Conservation (phyloP, 2,113 vertebrate species). For the Piaya cayana region DNA sequence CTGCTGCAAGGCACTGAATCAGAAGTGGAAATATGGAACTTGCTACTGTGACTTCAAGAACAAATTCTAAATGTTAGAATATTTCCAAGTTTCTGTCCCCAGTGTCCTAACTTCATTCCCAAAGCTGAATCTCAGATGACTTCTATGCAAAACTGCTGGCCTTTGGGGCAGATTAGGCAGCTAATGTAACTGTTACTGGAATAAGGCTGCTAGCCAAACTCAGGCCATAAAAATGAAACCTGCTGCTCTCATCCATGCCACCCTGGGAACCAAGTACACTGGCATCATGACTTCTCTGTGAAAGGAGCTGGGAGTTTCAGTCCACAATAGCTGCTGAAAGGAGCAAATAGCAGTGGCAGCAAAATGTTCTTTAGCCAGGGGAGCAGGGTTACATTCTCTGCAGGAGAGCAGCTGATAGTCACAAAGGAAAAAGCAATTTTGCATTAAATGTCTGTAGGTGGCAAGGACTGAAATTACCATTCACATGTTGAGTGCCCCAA, state of each 20-base stretch:
- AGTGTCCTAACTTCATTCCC: background rate
- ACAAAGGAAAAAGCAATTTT: slow-evolving; percentile 20
- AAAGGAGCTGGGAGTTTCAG: slow-evolving; percentile 33
- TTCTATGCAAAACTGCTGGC: background rate
- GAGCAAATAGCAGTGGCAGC: slow-evolving; percentile 38
- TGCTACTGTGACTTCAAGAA: slow-evolving; percentile 1
- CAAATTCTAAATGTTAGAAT: slow-evolving; percentile 14
- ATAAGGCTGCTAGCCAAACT: background rate
- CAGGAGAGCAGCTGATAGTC: background rate
- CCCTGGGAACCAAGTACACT: background rate
- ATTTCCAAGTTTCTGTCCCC: background rate
- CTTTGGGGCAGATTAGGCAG: background rate
- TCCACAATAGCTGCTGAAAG: slow-evolving; percentile 32
- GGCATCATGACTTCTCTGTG: background rate
- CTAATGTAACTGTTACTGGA: background rate
- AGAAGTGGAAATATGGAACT: slow-evolving; percentile 26
- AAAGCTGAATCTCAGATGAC: background rate
- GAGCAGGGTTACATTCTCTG: slow-evolving; percentile 45
- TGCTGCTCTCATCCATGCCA: background rate
- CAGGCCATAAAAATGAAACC: background rate
- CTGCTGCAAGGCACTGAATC: slow-evolving; percentile 60
- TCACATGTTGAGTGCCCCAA: background rate
- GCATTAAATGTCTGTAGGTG: background rate
- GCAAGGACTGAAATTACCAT: background rate
- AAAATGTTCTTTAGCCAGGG: slow-evolving; percentile 45